Conservation (phyloP, 2,113 vertebrate genomes). For the Tichodroma muraria region DNA sequence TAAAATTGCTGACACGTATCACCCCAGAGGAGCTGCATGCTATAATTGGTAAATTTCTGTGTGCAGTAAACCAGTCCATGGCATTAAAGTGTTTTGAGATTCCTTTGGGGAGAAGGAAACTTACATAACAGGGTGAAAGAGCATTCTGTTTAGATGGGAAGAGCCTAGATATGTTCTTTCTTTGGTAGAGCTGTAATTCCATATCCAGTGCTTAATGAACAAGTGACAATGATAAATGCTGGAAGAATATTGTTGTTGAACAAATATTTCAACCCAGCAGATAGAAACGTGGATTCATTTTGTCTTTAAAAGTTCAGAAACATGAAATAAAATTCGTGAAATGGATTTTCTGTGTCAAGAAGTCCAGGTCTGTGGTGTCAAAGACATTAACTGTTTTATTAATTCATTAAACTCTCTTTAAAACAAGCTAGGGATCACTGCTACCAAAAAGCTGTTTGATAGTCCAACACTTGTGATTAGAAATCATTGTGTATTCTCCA, state of each 20-base stretch:
- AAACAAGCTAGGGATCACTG: neutral
- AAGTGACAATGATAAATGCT: slow-evolving; percentile 6
- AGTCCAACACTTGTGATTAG: neutral
- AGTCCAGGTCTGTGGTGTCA: neutral
- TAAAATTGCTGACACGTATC: neutral
- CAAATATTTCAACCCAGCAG: neutral
- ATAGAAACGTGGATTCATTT: neutral
- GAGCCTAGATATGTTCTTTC: neutral
- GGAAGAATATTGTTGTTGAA: neutral
- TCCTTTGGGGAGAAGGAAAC: neutral
- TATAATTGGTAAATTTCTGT: neutral
- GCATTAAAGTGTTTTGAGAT: neutral
- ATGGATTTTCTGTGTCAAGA: neutral
- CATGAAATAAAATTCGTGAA: neutral
- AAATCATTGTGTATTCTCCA: neutral
- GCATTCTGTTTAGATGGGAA: neutral
- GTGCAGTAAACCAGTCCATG: neutral
- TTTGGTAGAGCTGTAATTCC: neutral
- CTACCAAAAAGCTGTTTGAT: neutral
- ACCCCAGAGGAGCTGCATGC: neutral
- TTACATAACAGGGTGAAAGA: neutral
- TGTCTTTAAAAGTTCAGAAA: neutral
- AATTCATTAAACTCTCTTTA: neutral
- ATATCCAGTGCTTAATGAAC: neutral
- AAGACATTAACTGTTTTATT: neutral